Base-by-base conservation (phyloP, 2,888 invertebrate genomes). In the Rutpela maculata region DNA sequence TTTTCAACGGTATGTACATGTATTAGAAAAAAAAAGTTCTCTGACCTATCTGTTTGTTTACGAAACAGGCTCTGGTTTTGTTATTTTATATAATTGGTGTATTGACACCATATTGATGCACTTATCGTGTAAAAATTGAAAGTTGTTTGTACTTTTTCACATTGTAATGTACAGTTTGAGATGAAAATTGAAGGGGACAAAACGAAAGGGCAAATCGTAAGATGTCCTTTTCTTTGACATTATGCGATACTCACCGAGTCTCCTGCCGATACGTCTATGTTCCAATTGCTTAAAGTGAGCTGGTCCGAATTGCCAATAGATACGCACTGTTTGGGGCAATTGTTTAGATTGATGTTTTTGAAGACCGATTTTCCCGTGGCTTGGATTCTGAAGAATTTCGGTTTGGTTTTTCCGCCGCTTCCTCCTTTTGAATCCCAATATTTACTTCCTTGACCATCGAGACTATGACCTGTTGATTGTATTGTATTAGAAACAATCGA, bases 401-500 rank as follows among this genome's bases (percentile, higher is more conserved):
- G 83, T 74, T 83, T 83, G 0, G 74, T 81, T 9, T 74, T 75
- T 7, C 83, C 81, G 9, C 74, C 77, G 22, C 78, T 76, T 31
- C 83, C 82, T 68, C 83, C 83, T 62, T 79, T 67, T 18, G 80
- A 80, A 38, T 83, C 82, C 83, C 83, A 83, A 43, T 79, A 83
- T 77, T 76, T 69, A 12, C 78, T 77, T 67, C 83, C 83, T 75
- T 78, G 77, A 26, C 65, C 73, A 22, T 67, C 67, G 0, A 67
- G 26, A 26, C 50, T 55, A 19, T 67, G 67, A 18, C 67, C 67
- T 67, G 22, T 55, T 22, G 10, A 17, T 31, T 9, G 15, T 4
- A 35, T n/a, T 62, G 31, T 62, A 15, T 62, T 69, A 26, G 57
- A 31, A 55, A 69, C 35, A 38, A 26, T 26, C 22, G 4, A 26